A percentile compares a stretch with the other conserved stretches of the same genome.
phyloP scores from a whole-genome alignment of 2,888 invertebrate species.

The Idaea aversata region DNA sequence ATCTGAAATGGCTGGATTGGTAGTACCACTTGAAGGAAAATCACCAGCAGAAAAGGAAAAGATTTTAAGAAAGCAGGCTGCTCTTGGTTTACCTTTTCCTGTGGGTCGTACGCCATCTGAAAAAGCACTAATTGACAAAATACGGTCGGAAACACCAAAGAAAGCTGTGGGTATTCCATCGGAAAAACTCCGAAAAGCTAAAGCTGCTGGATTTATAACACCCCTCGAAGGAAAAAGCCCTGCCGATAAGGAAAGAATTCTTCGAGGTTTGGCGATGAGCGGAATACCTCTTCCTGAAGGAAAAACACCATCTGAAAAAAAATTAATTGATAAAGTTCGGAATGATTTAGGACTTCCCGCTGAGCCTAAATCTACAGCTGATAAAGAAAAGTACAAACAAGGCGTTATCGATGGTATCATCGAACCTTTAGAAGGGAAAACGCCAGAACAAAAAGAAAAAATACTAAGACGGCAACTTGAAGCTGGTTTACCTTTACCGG shows the following conservation, averaged over 20 bases:
- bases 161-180: neutral
- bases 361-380: conserved; percentile 26
- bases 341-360: conserved; percentile 36
- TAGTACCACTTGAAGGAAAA: conserved; percentile 32
- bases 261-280: conserved; percentile 26
- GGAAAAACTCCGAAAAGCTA: conserved; percentile 36
- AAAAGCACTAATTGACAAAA: conserved; percentile 30
- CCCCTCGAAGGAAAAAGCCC: conserved; percentile 31
- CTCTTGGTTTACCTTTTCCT: conserved; percentile 34
- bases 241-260: conserved; percentile 33
- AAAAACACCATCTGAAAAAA: conserved; percentile 34
- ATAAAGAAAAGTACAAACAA: conserved; percentile 24
- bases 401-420: conserved; percentile 32
- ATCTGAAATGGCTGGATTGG: conserved; percentile 33
- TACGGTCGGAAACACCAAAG: conserved; percentile 9
- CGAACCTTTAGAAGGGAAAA: conserved; percentile 37
- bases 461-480: conserved; percentile 33
- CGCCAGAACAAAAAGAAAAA: conserved; percentile 33
- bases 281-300: conserved; percentile 38
- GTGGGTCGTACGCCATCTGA: conserved; percentile 37
- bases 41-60: conserved; percentile 32
- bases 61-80: conserved; percentile 27
- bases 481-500: conserved; percentile 31
- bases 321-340: conserved; percentile 32
- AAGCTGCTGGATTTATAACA: conserved; percentile 29